Evolutionary conservation across 2,113 vertebrate species (phyloP).

Genomic region (Microcebus griseorufus): DNA sequence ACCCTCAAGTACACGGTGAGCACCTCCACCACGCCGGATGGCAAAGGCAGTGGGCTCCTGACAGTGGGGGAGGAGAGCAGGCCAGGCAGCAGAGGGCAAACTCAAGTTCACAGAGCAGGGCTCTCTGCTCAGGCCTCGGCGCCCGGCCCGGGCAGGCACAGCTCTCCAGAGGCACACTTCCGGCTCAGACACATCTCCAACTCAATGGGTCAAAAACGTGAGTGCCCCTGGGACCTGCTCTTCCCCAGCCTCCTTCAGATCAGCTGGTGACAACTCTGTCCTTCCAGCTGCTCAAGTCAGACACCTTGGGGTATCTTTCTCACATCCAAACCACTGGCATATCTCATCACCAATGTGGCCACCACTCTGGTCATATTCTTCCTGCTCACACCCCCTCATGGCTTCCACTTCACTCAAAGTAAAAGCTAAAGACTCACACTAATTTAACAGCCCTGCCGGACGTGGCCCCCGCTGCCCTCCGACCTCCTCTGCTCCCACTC

Average conservation of each 20-base stretch:
- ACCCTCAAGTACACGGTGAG: not conserved
- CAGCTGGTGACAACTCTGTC: not conserved
- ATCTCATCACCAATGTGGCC: not conserved
- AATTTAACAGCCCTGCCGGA: not conserved
- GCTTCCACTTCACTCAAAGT: too few species aligned
- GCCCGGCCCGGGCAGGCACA: not conserved
- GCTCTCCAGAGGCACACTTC: not conserved
- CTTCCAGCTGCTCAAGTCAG: not conserved
- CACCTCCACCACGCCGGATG: fast-evolving
- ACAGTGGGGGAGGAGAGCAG: too few species aligned
- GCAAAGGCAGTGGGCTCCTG: not conserved
- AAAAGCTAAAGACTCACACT: not conserved
- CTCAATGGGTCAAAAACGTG: too few species aligned
- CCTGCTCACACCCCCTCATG: not conserved
- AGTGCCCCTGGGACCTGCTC: too few species aligned
- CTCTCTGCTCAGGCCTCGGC: not conserved
- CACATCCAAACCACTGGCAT: not conserved
- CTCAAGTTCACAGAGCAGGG: not conserved
- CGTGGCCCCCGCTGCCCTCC: not conserved
- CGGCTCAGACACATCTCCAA: not conserved
- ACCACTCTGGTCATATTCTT: not conserved
- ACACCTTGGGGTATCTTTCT: not conserved
- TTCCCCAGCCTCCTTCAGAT: too few species aligned
- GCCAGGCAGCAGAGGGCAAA: not conserved
- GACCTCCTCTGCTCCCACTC: not conserved